Evolutionary conservation across 1,140 invertebrate species (phyloP).

Genomic region (Arctopsyche grandis): DNA sequence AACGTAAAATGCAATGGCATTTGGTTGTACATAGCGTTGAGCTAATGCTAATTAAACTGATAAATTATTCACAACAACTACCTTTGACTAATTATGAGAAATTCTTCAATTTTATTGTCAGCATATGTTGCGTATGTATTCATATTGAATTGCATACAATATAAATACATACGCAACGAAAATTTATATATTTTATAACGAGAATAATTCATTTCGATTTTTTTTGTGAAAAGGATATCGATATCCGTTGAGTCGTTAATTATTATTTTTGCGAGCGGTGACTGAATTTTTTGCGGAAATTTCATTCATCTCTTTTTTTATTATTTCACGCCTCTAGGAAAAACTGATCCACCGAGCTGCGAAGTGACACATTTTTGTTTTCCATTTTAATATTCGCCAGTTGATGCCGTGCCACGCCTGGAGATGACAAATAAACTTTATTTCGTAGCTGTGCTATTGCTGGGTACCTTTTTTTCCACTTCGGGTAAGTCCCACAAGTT

Average conservation of each 20-base stretch:
- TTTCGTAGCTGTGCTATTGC: conserved; percentile 35
- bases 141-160: neutral
- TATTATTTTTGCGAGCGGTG: neutral
- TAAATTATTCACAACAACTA: conserved; percentile 12
- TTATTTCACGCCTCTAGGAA: neutral
- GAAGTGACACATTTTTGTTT: conserved; percentile 44
- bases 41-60: neutral
- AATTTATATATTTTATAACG: too few relatives aligned
- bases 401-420: conserved; percentile 33
- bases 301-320: neutral
- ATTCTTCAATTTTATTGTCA: conserved; percentile 12
- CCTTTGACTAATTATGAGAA: conserved; percentile 14
- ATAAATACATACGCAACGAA: neutral
- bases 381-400: conserved; percentile 40
- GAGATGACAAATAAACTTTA: conserved; percentile 49
- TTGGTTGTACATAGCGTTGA: neutral
- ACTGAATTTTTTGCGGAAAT: neutral
- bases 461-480: conserved; percentile 32
- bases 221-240: too few relatives aligned
- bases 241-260: too few relatives aligned
- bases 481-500: conserved; percentile 36
- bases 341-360: neutral
- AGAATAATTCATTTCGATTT: too few relatives aligned
- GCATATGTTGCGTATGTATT: neutral
- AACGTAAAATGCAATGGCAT: neutral